Evolutionary conservation across 2,797 vertebrate species (phyloP), one percentile per base, ranked within the genome.

Genomic region (Spinibarbus caldwelli): DNA sequence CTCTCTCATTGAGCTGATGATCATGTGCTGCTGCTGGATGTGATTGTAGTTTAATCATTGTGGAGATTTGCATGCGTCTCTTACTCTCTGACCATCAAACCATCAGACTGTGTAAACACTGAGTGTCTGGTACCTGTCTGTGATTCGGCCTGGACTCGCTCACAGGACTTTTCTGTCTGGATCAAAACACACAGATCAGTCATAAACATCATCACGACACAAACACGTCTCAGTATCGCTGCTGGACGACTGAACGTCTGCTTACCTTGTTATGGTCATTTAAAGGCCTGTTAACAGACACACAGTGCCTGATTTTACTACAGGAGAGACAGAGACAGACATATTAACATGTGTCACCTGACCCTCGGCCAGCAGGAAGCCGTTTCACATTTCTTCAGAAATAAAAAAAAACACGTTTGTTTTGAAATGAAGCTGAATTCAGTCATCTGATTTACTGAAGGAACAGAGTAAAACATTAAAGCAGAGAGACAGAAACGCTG

Each of bases 301-400:
- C 98, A 97, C 98, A 99, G 97, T 99, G 98, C 97, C 98, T 98
- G 95, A 98, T 97, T 96, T 97, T 99, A 95, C 98, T 99, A 96
- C 84, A 94, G 93, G 92, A 68, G 59, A 91, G 80, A 93, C 83
- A 66, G 11, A 15, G 75, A 38, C 17, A 68, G 78, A 34, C 21
- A 66, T 49, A 43, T 84, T 68, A 29, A 80, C 68, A 57, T 34
- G 31, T 34, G 49, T 36, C 73, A 54, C 47, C 23, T 47, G n/a
- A 72, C 41, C 29, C 59, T n/a, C n/a, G n/a, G n/a, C n/a, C n/a
- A n/a, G n/a, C n/a, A n/a, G n/a, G n/a, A n/a, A n/a, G n/a, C n/a
- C n/a, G n/a, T n/a, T n/a, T n/a, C n/a, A n/a, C n/a, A n/a, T n/a
- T 64, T 11, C 54, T 23, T 54, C 7, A 23, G 52, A 54, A 54